Evolutionary conservation across 2,113 vertebrate genomes (phyloP), one percentile per base, ranked within the genome.

Genomic region (Romanogobio albipinnatus): DNA sequence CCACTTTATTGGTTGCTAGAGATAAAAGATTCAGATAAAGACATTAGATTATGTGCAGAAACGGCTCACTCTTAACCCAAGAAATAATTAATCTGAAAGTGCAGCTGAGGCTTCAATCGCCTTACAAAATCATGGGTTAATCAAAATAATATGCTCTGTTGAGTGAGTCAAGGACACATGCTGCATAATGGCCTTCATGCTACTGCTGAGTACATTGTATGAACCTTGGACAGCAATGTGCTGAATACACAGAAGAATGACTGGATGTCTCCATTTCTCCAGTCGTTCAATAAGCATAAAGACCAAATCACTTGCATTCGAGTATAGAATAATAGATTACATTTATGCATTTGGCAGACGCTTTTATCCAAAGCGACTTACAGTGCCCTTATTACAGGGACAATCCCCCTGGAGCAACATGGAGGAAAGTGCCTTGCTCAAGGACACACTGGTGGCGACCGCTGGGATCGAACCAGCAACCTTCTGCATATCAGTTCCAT

Each of bases 1-100:
- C 96, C 0, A 80, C 88, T 73, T 92, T 93, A 84, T 92, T 91
- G 70, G 86, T 88, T 7, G 92, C 93, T 92, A 84, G 49, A 10
- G 90, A 87, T 14, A 75, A 88, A 22, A 85, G 8, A 76, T 0
- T 22, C 7, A 3, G 56, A 43, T 33, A 43, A 78, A 78, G 76
- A 33, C 74, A 19, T 6, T 10, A 10, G 24, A 33, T 76, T 76
- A 76, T 53, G 43, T 7, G 49, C 2, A 19, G 64, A 36, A 68
- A 5, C 15, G 5, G 24, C 24, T 76, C 24, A 17, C 7, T 5
- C 24, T 76, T 22, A 53, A 29, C n/a, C 26, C 19, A 5, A 29
- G 26, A 53, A 26, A 53, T 3, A 53, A 9, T 53, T 51, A 1
- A 49, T 76, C 14, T 49, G 73, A 68, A 36, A 36, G 14, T 36